A percentile compares a stretch with the other conserved stretches of the same genome.
These are phyloP conservation scores for Chondrilla cf. caribensis DNA, from an alignment of 37 sponge, comb jelly and placozoan species.

Conservation along the genomic window DNA sequence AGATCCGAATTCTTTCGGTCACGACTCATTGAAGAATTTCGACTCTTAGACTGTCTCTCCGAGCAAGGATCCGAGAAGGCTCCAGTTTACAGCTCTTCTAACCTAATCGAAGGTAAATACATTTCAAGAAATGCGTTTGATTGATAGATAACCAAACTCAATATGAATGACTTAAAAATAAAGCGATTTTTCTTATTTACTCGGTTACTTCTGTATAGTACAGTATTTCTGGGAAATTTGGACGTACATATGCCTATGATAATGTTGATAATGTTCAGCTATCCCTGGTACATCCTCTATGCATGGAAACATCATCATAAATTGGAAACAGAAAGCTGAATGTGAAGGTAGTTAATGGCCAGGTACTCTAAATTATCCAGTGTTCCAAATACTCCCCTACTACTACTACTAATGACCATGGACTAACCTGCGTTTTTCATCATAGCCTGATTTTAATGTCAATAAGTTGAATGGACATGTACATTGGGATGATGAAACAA, in stretches of 20 bases:
- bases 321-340: too few relatives aligned
- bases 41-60: conserved; percentile 70
- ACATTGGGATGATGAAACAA: too few relatives aligned
- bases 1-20: conserved; percentile 71
- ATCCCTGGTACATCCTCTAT: too few relatives aligned
- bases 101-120: conserved; percentile 46
- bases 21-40: conserved; percentile 83
- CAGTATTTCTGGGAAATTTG: neutral
- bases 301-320: too few relatives aligned
- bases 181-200: neutral
- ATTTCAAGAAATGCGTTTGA: neutral
- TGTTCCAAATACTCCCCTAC: too few relatives aligned
- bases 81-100: conserved; percentile 79
- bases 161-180: neutral
- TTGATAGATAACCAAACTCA: neutral
- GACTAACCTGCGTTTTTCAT: too few relatives aligned
- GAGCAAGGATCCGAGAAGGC: conserved; percentile 66
- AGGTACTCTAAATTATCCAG: too few relatives aligned
- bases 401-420: too few relatives aligned
- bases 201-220: neutral
- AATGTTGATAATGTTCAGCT: too few relatives aligned
- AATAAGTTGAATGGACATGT: too few relatives aligned
- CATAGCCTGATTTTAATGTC: too few relatives aligned
- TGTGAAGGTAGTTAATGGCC: too few relatives aligned
- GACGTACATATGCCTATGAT: neutral